These are phyloP conservation scores for Anolis apletophallus DNA, from an alignment of 2,797 vertebrate species.

Conservation along the genomic window DNA sequence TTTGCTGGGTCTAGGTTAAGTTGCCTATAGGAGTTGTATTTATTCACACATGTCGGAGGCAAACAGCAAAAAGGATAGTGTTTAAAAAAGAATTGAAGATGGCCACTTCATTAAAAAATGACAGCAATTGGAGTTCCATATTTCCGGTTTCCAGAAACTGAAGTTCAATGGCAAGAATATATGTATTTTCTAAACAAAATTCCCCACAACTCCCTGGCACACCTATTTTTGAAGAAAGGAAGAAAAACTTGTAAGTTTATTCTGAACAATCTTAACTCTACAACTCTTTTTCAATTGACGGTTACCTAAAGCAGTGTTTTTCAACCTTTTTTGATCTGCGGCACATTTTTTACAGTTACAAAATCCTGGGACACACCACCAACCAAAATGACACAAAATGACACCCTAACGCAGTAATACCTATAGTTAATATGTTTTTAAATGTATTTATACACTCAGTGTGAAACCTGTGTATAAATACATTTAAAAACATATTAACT, in stretches of 20 bases:
- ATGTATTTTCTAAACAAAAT: not conserved
- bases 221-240: not conserved
- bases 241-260: not conserved
- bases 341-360: too few species aligned
- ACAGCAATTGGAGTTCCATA: not conserved
- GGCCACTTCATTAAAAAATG: not conserved
- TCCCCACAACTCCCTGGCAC: not conserved
- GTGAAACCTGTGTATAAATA: too few species aligned
- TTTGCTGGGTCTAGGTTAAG: rapidly evolving
- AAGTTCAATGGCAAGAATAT: not conserved
- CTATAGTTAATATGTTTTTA: too few species aligned
- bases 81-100: slow-evolving; percentile 32
- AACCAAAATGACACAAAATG: too few species aligned
- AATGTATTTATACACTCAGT: too few species aligned
- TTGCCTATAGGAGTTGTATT: not conserved
- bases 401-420: too few species aligned
- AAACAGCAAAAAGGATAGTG: not conserved
- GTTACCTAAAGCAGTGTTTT: too few species aligned
- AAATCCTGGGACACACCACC: too few species aligned
- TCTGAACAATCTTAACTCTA: not conserved
- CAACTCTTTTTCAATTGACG: not conserved
- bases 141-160: not conserved
- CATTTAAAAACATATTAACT: too few species aligned
- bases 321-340: too few species aligned
- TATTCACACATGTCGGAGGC: not conserved